phyloP scores from a whole-genome alignment of 2,888 invertebrate genomes.

The Pollenia angustigena region DNA sequence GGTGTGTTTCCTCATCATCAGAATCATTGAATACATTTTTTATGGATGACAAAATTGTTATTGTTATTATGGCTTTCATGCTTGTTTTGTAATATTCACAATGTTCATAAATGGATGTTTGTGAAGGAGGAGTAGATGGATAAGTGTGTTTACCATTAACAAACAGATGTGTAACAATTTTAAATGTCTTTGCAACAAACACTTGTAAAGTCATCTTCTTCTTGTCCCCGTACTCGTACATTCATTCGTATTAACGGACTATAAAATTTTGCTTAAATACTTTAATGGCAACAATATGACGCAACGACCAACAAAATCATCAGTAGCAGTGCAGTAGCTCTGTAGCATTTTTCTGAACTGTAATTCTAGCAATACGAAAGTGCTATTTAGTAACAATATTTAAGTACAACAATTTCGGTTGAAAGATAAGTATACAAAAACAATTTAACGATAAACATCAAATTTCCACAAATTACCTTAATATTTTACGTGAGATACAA shows the following conservation, averaged over 20 bases:
- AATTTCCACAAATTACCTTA: slow-evolving; percentile 84
- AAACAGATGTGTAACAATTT: slow-evolving; percentile 52
- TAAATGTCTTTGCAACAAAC: slow-evolving; percentile 9
- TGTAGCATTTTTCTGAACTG: not conserved
- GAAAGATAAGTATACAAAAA: slow-evolving; percentile 80
- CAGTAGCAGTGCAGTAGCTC: not conserved
- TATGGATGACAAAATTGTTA: slow-evolving; percentile 50
- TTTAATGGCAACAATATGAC: slow-evolving; percentile 7
- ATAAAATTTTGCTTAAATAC: slow-evolving; percentile 20
- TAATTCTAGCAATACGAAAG: not conserved
- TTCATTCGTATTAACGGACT: slow-evolving; percentile 19
- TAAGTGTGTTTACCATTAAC: slow-evolving; percentile 40
- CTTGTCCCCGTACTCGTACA: not conserved
- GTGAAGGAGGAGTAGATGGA: too few species aligned
- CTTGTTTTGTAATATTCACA: not conserved
- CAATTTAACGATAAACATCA: slow-evolving; percentile 84
- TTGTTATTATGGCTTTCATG: slow-evolving; percentile 50
- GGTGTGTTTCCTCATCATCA: not conserved
- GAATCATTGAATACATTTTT: slow-evolving; percentile 33
- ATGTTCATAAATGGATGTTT: too few species aligned
- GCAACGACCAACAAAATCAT: not conserved
- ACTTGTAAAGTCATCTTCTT: not conserved
- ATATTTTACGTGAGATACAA: slow-evolving; percentile 83
- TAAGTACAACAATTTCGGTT: slow-evolving; percentile 52
- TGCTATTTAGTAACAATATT: slow-evolving; percentile 22